Evolutionary conservation across 2,888 invertebrate genomes (phyloP).

Genomic region (Hipparchia semele): DNA sequence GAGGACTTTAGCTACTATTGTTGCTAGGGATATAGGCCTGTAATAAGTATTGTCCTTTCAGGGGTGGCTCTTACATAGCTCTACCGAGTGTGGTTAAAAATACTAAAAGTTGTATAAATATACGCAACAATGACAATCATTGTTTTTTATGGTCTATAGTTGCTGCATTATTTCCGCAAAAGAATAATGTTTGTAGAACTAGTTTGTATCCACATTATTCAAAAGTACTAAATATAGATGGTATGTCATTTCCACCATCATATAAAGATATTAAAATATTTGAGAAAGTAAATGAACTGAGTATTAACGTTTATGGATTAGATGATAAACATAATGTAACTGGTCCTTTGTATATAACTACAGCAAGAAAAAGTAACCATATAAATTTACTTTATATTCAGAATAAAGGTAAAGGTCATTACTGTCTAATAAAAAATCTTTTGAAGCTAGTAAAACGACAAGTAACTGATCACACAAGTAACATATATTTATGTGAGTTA

Average conservation of each 20-base stretch:
- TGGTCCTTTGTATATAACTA: conserved; percentile 3
- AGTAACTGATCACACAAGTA: no score
- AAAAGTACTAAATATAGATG: neutral
- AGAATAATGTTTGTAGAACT: neutral
- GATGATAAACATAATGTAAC: neutral
- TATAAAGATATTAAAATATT: no score
- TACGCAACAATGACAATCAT: neutral
- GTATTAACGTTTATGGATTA: neutral
- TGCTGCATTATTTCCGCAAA: neutral
- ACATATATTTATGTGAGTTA: conserved; percentile 34
- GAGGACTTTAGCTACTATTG: no score
- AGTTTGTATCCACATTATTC: conserved; percentile 1
- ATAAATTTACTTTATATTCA: conserved; percentile 20
- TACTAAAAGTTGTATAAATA: conserved; percentile 1
- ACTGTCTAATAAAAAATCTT: no score
- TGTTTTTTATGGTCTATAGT: conserved; percentile 3
- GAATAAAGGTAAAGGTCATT: neutral
- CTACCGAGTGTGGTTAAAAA: neutral
- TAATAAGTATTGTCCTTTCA: conserved; percentile 26
- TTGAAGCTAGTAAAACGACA: no score
- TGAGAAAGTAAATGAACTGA: no score
- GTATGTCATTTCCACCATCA: no score
- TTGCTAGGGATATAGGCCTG: no score
- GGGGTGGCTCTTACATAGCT: neutral
- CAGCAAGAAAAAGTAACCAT: neutral